Evolutionary conservation across 1,140 invertebrate species (phyloP), one percentile per base, ranked within the genome.

Genomic region (Drosophila asahinai): DNA sequence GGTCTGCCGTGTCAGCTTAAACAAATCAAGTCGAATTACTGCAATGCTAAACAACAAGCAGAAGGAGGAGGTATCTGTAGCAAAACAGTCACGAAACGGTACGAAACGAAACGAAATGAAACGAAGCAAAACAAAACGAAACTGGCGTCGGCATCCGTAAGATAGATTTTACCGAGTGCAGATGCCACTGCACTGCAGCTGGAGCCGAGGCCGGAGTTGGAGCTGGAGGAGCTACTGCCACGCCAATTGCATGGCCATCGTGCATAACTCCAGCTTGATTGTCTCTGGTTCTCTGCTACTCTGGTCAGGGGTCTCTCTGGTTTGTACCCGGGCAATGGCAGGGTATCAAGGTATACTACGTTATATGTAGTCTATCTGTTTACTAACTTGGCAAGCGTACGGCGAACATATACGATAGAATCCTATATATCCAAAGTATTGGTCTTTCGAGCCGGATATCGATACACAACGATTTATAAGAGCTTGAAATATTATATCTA

Each of bases 11-110:
- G 71, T 72, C 72, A 86, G 83, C 83, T 86, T 80, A 71, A 86
- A 87, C 83, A 87, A 89, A 89, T 89, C 86, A 89, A 90, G 86
- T 89, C 79, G 90, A 90, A 89, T 89, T 89, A 90, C 81, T 70
- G 86, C 86, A 90, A 73, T 71, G 81, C 64, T 79, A 90, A 81
- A 74, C 67, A 72, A 72, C 67, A n/a, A 43, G n/a, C 36, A 30
- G 36, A 40, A 49, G 67, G 67, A 55, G 81, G 81, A 81, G 27
- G 27, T 30, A 84, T 90, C 86, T 89, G 84, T 87, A 76, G 83
- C 83, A 79, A 43, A 72, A 67, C 33, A 67, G 43, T 55, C 52
- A 54, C 52, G 52, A 75, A 58, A 63, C 61, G 55, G 43, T 47
- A 54, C 48, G 48, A 71, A 73, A 57, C 17, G 17, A 63, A 30